A percentile compares a stretch with the other conserved stretches of the same genome.
Evolutionary conservation across 1,140 invertebrate genomes (phyloP).

Genomic region (Dufourea novaeangliae): DNA sequence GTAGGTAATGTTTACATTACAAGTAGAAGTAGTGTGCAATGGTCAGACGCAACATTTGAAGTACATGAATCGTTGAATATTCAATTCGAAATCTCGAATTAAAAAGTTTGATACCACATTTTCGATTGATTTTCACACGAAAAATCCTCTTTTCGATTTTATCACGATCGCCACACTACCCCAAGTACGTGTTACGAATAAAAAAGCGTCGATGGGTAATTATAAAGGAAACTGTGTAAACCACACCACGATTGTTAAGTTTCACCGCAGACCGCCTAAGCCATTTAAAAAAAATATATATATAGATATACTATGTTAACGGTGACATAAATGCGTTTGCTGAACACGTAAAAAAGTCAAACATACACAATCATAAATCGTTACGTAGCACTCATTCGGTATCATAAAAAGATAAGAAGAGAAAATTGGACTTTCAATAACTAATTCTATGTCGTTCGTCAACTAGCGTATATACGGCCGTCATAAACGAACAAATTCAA

Average conservation of each 20-base stretch:
- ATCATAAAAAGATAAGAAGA: constrained; percentile 32
- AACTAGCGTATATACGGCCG: constrained; percentile 12
- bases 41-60: no score
- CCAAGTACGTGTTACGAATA: not conserved
- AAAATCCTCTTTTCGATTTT: not conserved
- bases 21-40: no score
- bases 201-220: not conserved
- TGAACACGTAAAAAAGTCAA: constrained; percentile 39
- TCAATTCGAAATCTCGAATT: no score
- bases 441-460: constrained; percentile 33
- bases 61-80: no score
- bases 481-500: constrained; percentile 36
- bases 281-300: constrained; percentile 10
- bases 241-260: constrained; percentile 1
- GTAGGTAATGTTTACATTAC: no score
- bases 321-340: constrained; percentile 32
- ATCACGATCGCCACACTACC: not conserved
- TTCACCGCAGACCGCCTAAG: constrained; percentile 1
- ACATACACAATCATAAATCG: constrained; percentile 44
- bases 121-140: not conserved
- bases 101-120: not conserved
- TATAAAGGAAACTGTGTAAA: not conserved
- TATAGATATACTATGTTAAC: constrained; percentile 2
- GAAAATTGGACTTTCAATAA: constrained; percentile 32
- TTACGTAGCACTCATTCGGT: constrained; percentile 36